Conservation (phyloP, 2,888 invertebrate genomes). For the Vesta saturnalis region DNA sequence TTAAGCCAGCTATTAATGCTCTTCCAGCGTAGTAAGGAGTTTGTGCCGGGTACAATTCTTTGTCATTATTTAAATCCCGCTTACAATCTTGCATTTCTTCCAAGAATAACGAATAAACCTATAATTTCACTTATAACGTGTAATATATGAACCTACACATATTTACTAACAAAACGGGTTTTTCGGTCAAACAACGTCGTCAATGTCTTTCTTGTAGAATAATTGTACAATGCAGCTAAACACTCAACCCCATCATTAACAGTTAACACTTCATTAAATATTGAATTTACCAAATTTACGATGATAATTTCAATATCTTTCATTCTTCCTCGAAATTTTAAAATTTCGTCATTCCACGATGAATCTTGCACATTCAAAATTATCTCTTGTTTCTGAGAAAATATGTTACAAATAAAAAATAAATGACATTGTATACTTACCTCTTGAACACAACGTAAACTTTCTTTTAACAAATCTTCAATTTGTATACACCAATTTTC, state of each 20-base stretch:
- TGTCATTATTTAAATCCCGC: slow-evolving; percentile 71
- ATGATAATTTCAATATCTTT: slow-evolving; percentile 79
- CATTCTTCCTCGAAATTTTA: slow-evolving; percentile 68
- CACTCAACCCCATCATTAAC: slow-evolving; percentile 84
- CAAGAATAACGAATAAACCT: slow-evolving; percentile 81
- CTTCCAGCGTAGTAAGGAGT: slow-evolving; percentile 79
- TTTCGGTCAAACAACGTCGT: slow-evolving; percentile 75
- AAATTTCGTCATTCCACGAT: slow-evolving; percentile 84
- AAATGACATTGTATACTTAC: slow-evolving; percentile 40
- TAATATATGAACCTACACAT: background rate
- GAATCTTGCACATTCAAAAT: slow-evolving; percentile 83
- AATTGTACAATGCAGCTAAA: slow-evolving; percentile 80
- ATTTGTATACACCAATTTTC: slow-evolving; percentile 75
- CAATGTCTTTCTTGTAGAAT: slow-evolving; percentile 78
- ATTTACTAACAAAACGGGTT: slow-evolving; percentile 66
- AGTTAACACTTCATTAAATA: slow-evolving; percentile 81
- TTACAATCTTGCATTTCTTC: slow-evolving; percentile 79
- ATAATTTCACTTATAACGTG: slow-evolving; percentile 19
- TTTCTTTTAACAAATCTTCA: slow-evolving; percentile 77
- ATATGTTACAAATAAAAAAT: background rate
- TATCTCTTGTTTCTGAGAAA: slow-evolving; percentile 65
- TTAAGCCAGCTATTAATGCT: slow-evolving; percentile 73
- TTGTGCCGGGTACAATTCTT: slow-evolving; percentile 70
- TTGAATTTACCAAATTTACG: slow-evolving; percentile 81
- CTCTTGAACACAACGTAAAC: slow-evolving; percentile 69